Percentiles rank a stretch among this genome's conserved stretches.
phyloP scores from a whole-genome alignment of 1,140 invertebrate species.

The Homarus americanus region DNA sequence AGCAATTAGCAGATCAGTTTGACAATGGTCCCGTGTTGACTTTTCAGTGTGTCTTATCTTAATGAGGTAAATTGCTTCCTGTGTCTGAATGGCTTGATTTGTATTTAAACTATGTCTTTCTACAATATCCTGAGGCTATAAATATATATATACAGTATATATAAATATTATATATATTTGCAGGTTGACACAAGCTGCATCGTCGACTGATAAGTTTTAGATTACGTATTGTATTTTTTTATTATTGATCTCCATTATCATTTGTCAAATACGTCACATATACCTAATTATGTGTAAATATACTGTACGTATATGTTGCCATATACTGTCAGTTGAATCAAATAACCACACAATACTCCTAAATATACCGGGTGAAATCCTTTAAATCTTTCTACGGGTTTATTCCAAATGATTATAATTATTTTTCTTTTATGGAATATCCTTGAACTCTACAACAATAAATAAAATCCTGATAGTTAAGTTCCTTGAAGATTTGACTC shows the following conservation, averaged over 20 bases:
- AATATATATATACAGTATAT: too few species aligned
- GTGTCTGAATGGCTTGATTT: background rate
- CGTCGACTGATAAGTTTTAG: background rate
- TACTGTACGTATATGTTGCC: background rate
- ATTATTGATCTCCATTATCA: background rate
- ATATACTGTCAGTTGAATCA: background rate
- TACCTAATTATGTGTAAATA: background rate
- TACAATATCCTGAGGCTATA: background rate
- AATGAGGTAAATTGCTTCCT: background rate
- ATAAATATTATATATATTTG: too few species aligned
- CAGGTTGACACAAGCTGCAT: background rate
- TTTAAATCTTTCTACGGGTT: too few species aligned
- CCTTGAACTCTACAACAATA: too few species aligned
- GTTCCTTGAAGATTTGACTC: slow-evolving; percentile 1
- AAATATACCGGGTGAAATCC: too few species aligned
- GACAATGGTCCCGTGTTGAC: background rate
- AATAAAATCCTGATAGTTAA: background rate
- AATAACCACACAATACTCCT: background rate
- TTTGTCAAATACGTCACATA: background rate
- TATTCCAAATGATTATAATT: too few species aligned
- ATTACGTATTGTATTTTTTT: too few species aligned
- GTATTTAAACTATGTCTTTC: background rate
- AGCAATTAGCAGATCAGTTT: background rate
- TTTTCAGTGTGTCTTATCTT: background rate
- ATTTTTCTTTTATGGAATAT: too few species aligned